Conservation (phyloP, 2,888 invertebrate genomes). For the Dicyrtomina minuta region DNA sequence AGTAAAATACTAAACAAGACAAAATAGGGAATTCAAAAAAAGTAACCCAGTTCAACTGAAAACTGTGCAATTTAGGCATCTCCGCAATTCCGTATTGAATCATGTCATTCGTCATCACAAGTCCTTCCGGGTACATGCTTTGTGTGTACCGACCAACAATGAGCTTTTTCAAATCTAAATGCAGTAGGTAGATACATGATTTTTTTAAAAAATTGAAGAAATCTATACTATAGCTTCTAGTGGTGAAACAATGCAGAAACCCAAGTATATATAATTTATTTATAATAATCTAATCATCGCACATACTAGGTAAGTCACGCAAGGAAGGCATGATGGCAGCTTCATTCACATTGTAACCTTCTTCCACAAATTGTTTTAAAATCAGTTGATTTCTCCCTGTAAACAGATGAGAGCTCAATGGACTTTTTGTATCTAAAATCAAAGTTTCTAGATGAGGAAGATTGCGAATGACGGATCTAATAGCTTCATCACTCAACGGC, state of each 20-base stretch:
- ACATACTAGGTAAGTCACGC: constrained; percentile 18
- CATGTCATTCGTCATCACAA: constrained; percentile 7
- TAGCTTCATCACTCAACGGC: constrained; percentile 2
- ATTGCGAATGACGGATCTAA: constrained; percentile 6
- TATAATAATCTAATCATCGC: too few relatives aligned
- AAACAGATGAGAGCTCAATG: constrained; percentile 7
- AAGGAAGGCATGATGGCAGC: constrained; percentile 17
- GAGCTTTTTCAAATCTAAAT: constrained; percentile 5
- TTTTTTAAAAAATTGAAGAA: too few relatives aligned
- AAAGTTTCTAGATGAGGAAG: constrained; percentile 12
- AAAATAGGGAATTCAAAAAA: too few relatives aligned
- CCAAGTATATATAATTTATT: too few relatives aligned
- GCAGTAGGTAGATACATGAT: not conserved
- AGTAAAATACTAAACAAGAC: too few relatives aligned
- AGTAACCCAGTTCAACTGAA: constrained; percentile 22
- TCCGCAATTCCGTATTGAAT: constrained; percentile 25
- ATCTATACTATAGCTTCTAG: too few relatives aligned
- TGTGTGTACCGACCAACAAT: constrained; percentile 8
- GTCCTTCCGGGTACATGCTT: not conserved
- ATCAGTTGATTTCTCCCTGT: constrained; percentile 15
- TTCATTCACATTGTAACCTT: constrained; percentile 13
- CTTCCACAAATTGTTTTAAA: constrained; percentile 1
- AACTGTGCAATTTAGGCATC: constrained; percentile 2
- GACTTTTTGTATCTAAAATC: not conserved
- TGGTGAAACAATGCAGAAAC: too few relatives aligned